Evolutionary conservation across 2,113 vertebrate species (phyloP).

Genomic region (Pelvicachromis taeniatus): DNA sequence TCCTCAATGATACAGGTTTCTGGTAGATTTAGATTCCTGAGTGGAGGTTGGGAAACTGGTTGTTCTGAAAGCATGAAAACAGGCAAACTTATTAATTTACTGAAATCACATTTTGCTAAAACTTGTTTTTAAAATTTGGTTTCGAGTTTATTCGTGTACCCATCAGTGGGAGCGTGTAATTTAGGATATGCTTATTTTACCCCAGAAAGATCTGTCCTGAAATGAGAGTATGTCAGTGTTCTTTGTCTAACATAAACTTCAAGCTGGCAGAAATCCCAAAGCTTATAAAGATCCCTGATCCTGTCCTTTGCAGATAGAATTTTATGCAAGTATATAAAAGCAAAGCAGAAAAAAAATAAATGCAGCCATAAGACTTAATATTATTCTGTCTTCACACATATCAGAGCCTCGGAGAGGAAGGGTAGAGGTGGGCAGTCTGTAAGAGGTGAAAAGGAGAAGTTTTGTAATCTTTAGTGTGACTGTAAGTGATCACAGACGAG

Average conservation of each 20-base stretch:
- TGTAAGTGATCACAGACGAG: not conserved
- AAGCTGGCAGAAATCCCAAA: not conserved
- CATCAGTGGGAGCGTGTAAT: not conserved
- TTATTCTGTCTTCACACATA: not conserved
- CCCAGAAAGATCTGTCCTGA: not conserved
- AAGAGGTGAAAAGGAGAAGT: not conserved
- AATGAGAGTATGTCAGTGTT: not conserved
- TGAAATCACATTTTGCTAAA: not conserved
- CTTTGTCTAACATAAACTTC: not conserved
- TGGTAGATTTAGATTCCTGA: not conserved
- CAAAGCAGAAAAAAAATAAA: not conserved
- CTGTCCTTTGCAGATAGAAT: rapidly evolving
- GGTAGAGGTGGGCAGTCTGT: not conserved
- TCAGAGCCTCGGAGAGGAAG: not conserved
- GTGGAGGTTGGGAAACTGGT: not conserved
- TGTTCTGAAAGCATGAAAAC: not conserved
- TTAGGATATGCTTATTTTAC: not conserved
- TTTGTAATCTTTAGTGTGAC: not conserved
- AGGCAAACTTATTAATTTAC: not conserved
- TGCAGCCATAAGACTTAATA: not conserved
- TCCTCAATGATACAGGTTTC: rapidly evolving
- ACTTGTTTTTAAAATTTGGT: not conserved
- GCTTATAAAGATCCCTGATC: not conserved
- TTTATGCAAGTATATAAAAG: not conserved
- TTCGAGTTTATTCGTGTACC: not conserved